phyloP scores from a whole-genome alignment of 1,140 invertebrate species.

The Heterodera schachtii region DNA sequence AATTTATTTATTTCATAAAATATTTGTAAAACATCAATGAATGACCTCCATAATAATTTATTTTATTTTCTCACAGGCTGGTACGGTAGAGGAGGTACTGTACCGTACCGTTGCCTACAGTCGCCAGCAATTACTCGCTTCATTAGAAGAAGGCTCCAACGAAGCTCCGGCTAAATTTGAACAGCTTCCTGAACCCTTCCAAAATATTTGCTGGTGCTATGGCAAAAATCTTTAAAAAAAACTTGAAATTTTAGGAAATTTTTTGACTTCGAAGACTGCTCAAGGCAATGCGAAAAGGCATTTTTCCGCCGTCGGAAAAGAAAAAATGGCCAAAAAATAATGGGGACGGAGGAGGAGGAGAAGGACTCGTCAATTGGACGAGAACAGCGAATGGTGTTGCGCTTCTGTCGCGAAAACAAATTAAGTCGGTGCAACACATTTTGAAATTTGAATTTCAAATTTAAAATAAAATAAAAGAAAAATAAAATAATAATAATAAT shows the following conservation, averaged over 20 bases:
- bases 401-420: background rate
- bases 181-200: background rate
- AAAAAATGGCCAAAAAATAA: background rate
- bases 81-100: background rate
- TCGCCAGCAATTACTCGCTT: background rate
- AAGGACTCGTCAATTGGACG: background rate
- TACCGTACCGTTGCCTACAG: background rate
- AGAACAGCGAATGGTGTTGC: background rate
- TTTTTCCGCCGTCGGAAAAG: constrained; percentile 7
- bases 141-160: background rate
- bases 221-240: background rate
- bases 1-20: no score
- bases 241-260: constrained; percentile 12
- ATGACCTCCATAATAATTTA: no score
- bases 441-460: no score
- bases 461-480: no score
- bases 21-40: no score
- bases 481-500: no score
- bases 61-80: background rate
- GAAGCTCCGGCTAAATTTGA: background rate
- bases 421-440: background rate
- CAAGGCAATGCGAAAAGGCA: constrained; percentile 5
- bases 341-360: background rate
- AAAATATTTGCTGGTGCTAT: background rate
- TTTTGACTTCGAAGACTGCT: constrained; percentile 10